These are phyloP conservation scores for Drosophila nasuta DNA, from an alignment of 1,140 invertebrate genomes.

Conservation along the genomic window DNA sequence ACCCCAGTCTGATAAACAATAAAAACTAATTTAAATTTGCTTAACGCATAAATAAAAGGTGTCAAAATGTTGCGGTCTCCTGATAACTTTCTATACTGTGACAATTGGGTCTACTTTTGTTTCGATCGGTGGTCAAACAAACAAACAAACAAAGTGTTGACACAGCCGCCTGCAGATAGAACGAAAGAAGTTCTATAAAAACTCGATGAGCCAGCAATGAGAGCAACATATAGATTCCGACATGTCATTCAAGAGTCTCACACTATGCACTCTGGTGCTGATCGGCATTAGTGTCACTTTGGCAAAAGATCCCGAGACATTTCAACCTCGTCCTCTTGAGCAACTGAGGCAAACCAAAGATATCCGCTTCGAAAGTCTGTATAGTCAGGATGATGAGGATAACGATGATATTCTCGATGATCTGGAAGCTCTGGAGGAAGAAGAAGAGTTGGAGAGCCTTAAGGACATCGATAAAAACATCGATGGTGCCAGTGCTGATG, in stretches of 20 bases:
- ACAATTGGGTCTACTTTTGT: slow-evolving; percentile 24
- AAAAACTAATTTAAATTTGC: slow-evolving; percentile 82
- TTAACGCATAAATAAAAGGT: slow-evolving; percentile 77
- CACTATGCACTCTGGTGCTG: slow-evolving; percentile 55
- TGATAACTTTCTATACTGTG: slow-evolving; percentile 41
- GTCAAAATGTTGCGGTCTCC: slow-evolving; percentile 61
- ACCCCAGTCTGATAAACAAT: slow-evolving; percentile 60
- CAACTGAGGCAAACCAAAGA: slow-evolving; percentile 55
- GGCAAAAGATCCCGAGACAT: slow-evolving; percentile 32
- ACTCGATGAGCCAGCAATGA: slow-evolving; percentile 4
- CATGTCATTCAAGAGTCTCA: slow-evolving; percentile 66
- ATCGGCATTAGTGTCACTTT: slow-evolving; percentile 36
- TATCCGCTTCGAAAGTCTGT: slow-evolving; percentile 42
- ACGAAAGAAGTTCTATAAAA: slow-evolving; percentile 53
- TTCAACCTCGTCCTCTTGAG: slow-evolving; percentile 45
- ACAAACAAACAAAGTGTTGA: slow-evolving; percentile 41
- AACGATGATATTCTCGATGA: slow-evolving; percentile 54
- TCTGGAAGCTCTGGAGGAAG: background rate
- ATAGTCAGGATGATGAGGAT: slow-evolving; percentile 49
- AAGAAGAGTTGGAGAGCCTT: slow-evolving; percentile 14
- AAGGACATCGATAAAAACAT: background rate
- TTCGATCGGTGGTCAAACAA: slow-evolving; percentile 21
- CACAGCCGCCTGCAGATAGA: slow-evolving; percentile 44
- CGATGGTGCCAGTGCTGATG: slow-evolving; percentile 9
- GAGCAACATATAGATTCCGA: slow-evolving; percentile 48